Percentiles rank a stretch among this genome's conserved stretches.
These are phyloP conservation scores for Brevimyrus niger DNA, from an alignment of 2,113 vertebrate genomes.

Conservation along the genomic window DNA sequence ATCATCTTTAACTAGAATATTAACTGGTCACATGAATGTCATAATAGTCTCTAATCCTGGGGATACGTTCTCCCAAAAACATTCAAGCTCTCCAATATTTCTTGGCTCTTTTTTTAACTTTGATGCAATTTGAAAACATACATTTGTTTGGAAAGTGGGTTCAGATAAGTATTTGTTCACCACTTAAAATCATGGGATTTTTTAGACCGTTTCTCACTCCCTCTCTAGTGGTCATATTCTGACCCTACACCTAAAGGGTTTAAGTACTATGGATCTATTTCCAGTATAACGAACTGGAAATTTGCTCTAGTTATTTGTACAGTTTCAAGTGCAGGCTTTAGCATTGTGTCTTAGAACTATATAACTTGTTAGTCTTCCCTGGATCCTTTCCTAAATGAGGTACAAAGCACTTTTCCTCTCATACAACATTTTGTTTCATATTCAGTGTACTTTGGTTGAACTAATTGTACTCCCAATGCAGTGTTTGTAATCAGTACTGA, in stretches of 20 bases:
- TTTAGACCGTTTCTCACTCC: not conserved
- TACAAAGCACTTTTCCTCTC: not conserved
- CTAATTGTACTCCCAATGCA: not conserved
- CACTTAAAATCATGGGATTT: not conserved
- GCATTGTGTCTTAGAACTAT: not conserved
- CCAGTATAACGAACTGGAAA: not conserved
- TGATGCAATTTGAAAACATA: not conserved
- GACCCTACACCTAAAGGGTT: not conserved
- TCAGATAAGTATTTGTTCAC: not conserved
- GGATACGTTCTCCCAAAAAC: not conserved
- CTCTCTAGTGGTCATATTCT: not conserved
- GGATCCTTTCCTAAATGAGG: not conserved
- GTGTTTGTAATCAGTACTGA: not conserved
- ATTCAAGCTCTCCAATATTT: not conserved
- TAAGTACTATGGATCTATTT: not conserved
- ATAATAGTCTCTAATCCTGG: not conserved
- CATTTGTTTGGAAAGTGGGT: not conserved
- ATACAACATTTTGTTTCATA: not conserved
- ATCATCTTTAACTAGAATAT: not conserved
- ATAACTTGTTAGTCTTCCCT: not conserved
- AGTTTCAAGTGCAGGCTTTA: not conserved
- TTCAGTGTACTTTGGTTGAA: not conserved
- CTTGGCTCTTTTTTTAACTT: not conserved
- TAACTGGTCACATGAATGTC: not conserved
- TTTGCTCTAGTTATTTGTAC: not conserved